Conservation (phyloP, 2,113 vertebrate genomes). For the Calyptomena viridis region DNA sequence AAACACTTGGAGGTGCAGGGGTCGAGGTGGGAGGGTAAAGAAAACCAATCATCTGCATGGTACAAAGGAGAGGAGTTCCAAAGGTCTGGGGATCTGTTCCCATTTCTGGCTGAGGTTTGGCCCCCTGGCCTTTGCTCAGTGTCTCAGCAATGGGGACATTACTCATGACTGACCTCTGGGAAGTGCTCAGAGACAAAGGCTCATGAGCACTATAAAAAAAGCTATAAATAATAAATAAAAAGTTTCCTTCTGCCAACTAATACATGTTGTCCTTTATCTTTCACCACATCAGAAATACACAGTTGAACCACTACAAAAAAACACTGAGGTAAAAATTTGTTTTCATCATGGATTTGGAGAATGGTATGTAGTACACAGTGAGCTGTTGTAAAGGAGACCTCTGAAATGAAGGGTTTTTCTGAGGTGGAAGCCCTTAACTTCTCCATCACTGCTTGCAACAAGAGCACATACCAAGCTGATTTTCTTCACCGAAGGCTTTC, state of each 20-base stretch:
- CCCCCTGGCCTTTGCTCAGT: not conserved
- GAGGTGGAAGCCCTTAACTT: not conserved
- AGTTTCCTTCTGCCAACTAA: not conserved
- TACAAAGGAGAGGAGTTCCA: not conserved
- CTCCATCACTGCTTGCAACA: not conserved
- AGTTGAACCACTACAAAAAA: not conserved
- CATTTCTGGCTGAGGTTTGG: not conserved
- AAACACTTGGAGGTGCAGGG: not conserved
- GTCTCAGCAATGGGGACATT: not conserved
- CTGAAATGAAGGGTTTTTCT: not conserved
- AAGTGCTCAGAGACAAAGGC: not conserved
- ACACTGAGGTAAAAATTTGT: not conserved
- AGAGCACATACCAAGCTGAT: not conserved
- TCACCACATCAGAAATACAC: not conserved
- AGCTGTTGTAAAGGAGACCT: not conserved
- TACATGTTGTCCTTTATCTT: not conserved
- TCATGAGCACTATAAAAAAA: not conserved
- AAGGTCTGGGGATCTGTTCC: not conserved
- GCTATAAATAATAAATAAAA: not conserved
- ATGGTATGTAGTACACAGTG: not conserved
- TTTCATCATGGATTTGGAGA: not conserved
- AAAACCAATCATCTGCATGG: not conserved
- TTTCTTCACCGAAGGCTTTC: not conserved
- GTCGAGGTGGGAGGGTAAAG: not conserved
- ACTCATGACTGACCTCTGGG: not conserved